Evolutionary conservation across 1,140 invertebrate species (phyloP).

Genomic region (Ceratitis capitata): DNA sequence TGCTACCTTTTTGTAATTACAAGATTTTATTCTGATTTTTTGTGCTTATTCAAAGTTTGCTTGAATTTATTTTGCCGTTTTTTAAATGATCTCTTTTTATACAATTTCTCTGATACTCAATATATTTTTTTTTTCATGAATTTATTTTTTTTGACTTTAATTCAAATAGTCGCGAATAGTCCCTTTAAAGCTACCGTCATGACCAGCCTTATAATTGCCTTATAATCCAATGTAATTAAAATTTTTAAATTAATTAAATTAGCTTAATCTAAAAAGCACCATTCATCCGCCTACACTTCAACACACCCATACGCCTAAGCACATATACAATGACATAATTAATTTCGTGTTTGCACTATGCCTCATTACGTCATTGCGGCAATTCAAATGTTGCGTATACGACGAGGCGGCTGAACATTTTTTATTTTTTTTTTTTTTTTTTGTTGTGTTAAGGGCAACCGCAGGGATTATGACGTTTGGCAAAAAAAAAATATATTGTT

Average conservation of each 20-base stretch:
- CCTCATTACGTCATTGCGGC: constrained; percentile 18
- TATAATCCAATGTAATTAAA: not conserved
- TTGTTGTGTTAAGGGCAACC: not conserved
- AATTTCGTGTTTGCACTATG: not conserved
- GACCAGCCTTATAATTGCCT: not conserved
- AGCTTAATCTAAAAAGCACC: not conserved
- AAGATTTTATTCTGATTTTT: too few relatives aligned
- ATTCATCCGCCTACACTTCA: not conserved
- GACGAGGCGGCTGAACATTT: not conserved
- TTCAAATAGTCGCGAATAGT: not conserved
- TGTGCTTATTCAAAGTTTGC: too few relatives aligned
- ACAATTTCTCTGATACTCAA: too few relatives aligned
- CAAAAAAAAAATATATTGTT: not conserved
- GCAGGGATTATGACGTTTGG: not conserved
- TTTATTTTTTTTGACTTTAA: not conserved
- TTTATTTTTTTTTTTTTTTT: not conserved
- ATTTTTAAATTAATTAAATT: not conserved
- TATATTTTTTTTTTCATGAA: not conserved
- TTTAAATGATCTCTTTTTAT: not conserved
- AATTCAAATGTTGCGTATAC: not conserved
- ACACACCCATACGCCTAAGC: not conserved
- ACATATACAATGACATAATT: not conserved
- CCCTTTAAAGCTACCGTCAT: not conserved
- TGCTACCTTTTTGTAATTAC: too few relatives aligned
- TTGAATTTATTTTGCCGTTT: not conserved